These are phyloP conservation scores for Lepidurus arcticus DNA, from an alignment of 1,140 invertebrate genomes.

Conservation along the genomic window DNA sequence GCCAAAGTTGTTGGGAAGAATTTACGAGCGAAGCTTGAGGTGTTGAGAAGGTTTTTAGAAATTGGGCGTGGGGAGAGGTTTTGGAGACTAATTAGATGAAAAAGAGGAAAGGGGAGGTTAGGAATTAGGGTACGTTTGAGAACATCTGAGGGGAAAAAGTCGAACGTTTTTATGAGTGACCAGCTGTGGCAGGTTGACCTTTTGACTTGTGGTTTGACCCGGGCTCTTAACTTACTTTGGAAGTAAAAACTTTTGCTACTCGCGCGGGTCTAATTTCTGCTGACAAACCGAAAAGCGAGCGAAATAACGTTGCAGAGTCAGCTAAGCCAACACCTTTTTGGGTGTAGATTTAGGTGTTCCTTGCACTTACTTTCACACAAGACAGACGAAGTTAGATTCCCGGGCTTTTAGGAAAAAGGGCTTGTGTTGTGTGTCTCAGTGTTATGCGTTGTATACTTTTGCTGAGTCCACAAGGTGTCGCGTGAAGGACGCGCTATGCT, in stretches of 20 bases:
- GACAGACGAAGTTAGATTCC: too few species aligned
- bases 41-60: not conserved
- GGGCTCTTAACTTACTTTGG: not conserved
- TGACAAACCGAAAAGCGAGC: slow-evolving; percentile 1
- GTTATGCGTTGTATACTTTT: slow-evolving; percentile 11
- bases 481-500: not conserved
- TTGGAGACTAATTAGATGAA: not conserved
- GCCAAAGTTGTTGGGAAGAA: not conserved
- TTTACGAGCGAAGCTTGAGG: not conserved
- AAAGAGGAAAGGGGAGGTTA: not conserved
- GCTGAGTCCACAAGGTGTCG: slow-evolving; percentile 9
- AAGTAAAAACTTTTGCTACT: not conserved
- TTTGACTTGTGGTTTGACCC: slow-evolving; percentile 18
- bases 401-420: not conserved
- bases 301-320: not conserved
- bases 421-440: not conserved
- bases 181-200: slow-evolving; percentile 16
- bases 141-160: not conserved
- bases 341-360: not conserved
- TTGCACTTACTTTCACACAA: too few species aligned
- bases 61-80: not conserved
- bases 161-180: slow-evolving; percentile 16
- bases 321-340: not conserved
- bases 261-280: slow-evolving; percentile 3
- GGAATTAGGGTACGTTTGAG: not conserved